Base-by-base conservation (phyloP, 2,113 vertebrate genomes). In the Xyrauchen texanus region DNA sequence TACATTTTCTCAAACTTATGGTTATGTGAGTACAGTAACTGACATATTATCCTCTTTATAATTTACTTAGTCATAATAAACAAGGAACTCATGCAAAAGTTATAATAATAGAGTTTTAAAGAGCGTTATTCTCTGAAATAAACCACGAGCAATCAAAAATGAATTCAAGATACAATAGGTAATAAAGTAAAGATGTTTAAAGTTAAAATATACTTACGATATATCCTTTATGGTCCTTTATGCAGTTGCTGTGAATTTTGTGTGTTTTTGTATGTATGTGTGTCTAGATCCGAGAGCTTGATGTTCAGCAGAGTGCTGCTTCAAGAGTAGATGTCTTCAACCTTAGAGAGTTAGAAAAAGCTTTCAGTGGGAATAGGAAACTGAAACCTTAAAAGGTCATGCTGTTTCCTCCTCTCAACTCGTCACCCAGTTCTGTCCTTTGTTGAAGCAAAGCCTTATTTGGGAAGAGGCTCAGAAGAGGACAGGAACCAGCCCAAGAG, bases 361-460 rank as follows among this genome's bases (percentile, higher is more conserved):
- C 21, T 16, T 49, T 51, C 8, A 0, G 42, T 47, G 52, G 49
- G 65, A 78, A 81, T 75, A 83, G 84, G 78, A 85, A 83, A 85
- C 70, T 8, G 46, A 46, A 5, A 9, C 84, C 84, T 76, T 83
- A 76, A 76, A 85, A 81, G 84, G 84, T 71, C 71, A 78, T 34
- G 21, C 55, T 34, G 66, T 45, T 65, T 71, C 79, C 79, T 83
- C 66, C 63, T 76, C 65, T 21, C 21, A 10, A 5, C 69, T 15
- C 13, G 0, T 15, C 55, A 13, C 7, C 5, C 11, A n/a, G 55
- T 15, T 68, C 53, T 15, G 73, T 68, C 11, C 69, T 70, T 60
- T 60, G n/a, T 21, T 60, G 80, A 82, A 88, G 88, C 75, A 87
- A 81, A 77, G 88, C 91, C 91, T 92, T 93, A 91, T 91, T 93